Conservation (phyloP, 64 coral and sea anemone genomes). For the Exaiptasia diaphana region DNA sequence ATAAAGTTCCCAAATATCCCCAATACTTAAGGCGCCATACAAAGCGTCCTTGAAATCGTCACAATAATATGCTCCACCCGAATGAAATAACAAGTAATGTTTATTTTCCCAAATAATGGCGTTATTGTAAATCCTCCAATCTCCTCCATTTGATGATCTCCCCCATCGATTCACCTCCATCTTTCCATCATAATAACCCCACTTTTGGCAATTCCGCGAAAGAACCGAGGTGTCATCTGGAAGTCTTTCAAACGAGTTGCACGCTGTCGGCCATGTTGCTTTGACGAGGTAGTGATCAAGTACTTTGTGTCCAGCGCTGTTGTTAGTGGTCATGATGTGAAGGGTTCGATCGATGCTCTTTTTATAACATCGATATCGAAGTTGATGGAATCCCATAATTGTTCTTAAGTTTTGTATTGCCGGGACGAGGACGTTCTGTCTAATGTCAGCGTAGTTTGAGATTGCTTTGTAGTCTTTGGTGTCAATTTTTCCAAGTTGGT, state of each 20-base stretch:
- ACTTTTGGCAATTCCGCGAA: constrained; percentile 43
- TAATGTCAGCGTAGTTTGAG: constrained; percentile 27
- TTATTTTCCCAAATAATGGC: constrained; percentile 35
- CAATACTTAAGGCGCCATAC: neutral
- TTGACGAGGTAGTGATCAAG: constrained; percentile 7
- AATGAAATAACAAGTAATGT: neutral
- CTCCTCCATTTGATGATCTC: neutral
- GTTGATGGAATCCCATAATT: constrained; percentile 50
- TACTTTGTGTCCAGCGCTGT: constrained; percentile 16
- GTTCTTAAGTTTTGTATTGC: constrained; percentile 36
- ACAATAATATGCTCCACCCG: neutral
- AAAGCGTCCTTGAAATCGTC: neutral
- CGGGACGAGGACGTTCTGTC: neutral
- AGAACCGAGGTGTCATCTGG: constrained; percentile 54
- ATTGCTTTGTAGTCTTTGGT: constrained; percentile 46
- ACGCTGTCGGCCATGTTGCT: constrained; percentile 3
- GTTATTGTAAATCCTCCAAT: constrained; percentile 37
- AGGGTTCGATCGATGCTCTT: constrained; percentile 54
- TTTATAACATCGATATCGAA: constrained; percentile 48
- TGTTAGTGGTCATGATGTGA: constrained; percentile 70
- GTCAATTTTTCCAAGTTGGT: neutral
- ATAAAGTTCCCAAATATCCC: constrained; percentile 48
- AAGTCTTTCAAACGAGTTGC: constrained; percentile 43
- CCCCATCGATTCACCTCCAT: constrained; percentile 32
- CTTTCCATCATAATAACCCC: constrained; percentile 13